Base-by-base conservation (phyloP, 2,113 vertebrate genomes). In the Corapipo altera region DNA sequence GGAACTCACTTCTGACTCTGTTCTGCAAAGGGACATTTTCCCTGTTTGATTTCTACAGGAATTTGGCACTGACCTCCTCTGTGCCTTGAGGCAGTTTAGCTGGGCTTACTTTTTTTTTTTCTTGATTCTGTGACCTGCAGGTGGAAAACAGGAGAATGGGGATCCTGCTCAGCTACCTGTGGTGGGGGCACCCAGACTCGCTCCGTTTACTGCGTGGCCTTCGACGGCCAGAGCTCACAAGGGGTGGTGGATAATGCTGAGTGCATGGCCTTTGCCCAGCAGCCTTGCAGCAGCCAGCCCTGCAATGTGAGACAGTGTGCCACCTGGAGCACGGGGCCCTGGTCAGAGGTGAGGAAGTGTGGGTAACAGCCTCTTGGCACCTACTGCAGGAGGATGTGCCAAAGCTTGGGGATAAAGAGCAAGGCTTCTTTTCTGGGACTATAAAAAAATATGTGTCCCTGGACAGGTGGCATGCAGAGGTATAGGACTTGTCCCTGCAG, bases 71-170 rank as follows among this genome's bases (percentile, higher is more conserved):
- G n/a, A 44, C 75, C 17, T 86, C 37, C 39, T 33, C 15, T 49
- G 17, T 75, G 72, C 66, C 26, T 83, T 43, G 5, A 3, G 70
- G 37, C 15, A 9, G 39, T 80, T 89, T 71, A 46, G 44, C 72
- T 70, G 26, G 24, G 19, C 62, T 93, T 73, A 54, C 4, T 1
- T 8, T 43, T 49, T 66, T 19, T 74, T 33, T 85, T 67, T 44
- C 58, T 91, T 44, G 16, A 26, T 72, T 92, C 44, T 93, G 59
- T 96, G 82, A 59, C 77, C 43, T 37, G 32, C 97, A 99, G 99
- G 97, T 99, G 99, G 99, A 98, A 96, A 95, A 97, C 95, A 0
- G 98, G 98, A 2, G 98, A 98, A 26, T 99, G 99, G 99, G 98
- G 98, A 1, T 1, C 97, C 88, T 99, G 99, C 97, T 99, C 99